phyloP scores from a whole-genome alignment of 1,140 invertebrate genomes.

The Liolophura sinensis region DNA sequence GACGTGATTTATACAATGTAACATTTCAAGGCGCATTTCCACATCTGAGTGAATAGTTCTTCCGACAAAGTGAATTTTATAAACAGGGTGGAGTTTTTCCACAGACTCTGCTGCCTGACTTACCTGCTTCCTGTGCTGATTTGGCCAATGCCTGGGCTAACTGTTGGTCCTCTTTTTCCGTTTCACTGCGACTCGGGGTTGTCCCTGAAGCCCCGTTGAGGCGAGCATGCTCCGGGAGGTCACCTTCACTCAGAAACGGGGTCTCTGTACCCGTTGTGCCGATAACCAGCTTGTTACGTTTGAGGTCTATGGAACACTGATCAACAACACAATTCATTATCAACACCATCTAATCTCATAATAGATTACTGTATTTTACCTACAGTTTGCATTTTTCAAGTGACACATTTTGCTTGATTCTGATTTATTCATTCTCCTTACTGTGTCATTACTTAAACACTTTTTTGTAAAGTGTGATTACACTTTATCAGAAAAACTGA shows the following conservation, averaged over 20 bases:
- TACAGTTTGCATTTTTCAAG: too few relatives aligned
- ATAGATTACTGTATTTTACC: too few relatives aligned
- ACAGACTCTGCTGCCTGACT: background rate
- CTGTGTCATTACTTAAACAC: too few relatives aligned
- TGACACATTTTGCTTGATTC: too few relatives aligned
- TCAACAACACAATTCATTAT: conserved; percentile 12
- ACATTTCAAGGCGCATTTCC: too few relatives aligned
- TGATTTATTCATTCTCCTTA: too few relatives aligned
- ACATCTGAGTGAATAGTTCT: too few relatives aligned
- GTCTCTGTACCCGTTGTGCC: conserved; percentile 96
- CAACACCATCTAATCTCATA: background rate
- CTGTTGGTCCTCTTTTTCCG: conserved; percentile 67
- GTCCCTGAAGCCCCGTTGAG: conserved; percentile 32
- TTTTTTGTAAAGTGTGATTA: too few relatives aligned
- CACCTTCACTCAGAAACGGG: conserved; percentile 83
- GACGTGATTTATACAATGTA: background rate
- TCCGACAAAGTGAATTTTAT: too few relatives aligned
- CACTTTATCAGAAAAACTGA: too few relatives aligned
- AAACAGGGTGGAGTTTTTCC: background rate
- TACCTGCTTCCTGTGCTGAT: conserved; percentile 43
- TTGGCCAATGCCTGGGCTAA: conserved; percentile 65
- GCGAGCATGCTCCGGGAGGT: conserved; percentile 67
- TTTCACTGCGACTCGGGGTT: conserved; percentile 27
- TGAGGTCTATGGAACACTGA: conserved; percentile 91
- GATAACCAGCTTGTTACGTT: conserved; percentile 85